phyloP scores from a whole-genome alignment of 2,888 invertebrate species.

The Erpobdella octoculata region DNA sequence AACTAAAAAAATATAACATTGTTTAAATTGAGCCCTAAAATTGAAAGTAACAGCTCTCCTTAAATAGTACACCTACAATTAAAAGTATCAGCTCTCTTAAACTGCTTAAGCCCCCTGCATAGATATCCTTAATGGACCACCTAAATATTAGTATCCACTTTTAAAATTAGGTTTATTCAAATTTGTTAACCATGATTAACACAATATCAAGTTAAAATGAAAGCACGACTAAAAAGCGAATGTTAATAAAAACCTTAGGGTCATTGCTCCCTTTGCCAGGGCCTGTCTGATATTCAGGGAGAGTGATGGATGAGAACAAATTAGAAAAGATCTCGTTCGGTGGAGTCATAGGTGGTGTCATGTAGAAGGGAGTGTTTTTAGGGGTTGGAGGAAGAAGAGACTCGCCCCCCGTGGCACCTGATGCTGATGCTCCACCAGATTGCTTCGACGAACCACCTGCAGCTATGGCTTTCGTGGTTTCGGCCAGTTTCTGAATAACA shows the following conservation, averaged over 20 bases:
- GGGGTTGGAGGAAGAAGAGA: slow-evolving; percentile 47
- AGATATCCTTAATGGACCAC: no score
- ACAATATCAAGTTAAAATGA: background rate
- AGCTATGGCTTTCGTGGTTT: slow-evolving; percentile 37
- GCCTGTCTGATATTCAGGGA: background rate
- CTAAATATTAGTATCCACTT: no score
- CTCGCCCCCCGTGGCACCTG: background rate
- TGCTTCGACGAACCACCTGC: background rate
- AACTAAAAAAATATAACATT: no score
- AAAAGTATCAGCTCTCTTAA: no score
- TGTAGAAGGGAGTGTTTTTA: slow-evolving; percentile 51
- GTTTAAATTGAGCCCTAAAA: no score
- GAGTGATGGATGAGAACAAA: background rate
- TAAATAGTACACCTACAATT: no score
- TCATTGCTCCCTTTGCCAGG: background rate
- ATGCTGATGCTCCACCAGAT: background rate
- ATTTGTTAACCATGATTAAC: no score
- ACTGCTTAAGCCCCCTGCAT: no score
- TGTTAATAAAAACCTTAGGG: background rate
- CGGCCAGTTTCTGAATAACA: slow-evolving; percentile 40
- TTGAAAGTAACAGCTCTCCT: no score
- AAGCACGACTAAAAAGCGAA: background rate
- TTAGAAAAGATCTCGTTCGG: slow-evolving; percentile 38
- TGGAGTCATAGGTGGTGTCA: slow-evolving; percentile 49
- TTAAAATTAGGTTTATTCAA: no score